phyloP scores from a whole-genome alignment of 2,113 vertebrate genomes.

The Chionomys nivalis region DNA sequence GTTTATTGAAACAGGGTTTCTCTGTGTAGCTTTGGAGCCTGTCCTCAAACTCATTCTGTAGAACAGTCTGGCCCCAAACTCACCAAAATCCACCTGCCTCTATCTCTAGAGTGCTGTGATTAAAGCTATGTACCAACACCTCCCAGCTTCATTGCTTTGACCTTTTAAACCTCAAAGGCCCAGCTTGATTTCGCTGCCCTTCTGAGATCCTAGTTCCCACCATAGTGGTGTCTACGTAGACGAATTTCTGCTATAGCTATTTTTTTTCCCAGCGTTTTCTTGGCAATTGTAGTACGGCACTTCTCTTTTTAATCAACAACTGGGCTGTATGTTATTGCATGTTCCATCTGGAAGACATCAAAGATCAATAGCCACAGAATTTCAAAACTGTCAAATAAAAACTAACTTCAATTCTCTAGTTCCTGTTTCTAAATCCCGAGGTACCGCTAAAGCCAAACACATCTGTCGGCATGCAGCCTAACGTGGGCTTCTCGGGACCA shows the following conservation, averaged over 20 bases:
- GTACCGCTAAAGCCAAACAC: slow-evolving; percentile 69
- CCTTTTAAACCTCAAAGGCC: slow-evolving; percentile 58
- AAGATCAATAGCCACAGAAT: slow-evolving; percentile 85
- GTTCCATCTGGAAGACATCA: slow-evolving; percentile 86
- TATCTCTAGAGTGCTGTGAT: too few species aligned
- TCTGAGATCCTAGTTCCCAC: slow-evolving; percentile 73
- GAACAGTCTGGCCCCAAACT: too few species aligned
- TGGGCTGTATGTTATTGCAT: slow-evolving; percentile 74
- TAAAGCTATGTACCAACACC: too few species aligned
- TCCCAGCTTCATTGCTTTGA: slow-evolving; percentile 63
- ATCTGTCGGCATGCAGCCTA: slow-evolving; percentile 52
- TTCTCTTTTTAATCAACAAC: slow-evolving; percentile 80
- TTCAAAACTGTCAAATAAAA: slow-evolving; percentile 82
- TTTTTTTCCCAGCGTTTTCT: slow-evolving; percentile 17
- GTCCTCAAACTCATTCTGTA: too few species aligned
- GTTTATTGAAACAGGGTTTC: too few species aligned
- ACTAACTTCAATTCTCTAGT: slow-evolving; percentile 74
- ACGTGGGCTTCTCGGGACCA: slow-evolving; percentile 36
- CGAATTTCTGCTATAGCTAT: slow-evolving; percentile 75
- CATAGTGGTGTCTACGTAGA: slow-evolving; percentile 67
- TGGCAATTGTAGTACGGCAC: slow-evolving; percentile 66
- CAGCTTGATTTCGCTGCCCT: slow-evolving; percentile 63
- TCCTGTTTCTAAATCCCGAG: slow-evolving; percentile 82
- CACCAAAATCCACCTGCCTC: too few species aligned
- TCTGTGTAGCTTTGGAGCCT: too few species aligned